Conservation (phyloP, 2,888 invertebrate species). For the Apeira syringaria region DNA sequence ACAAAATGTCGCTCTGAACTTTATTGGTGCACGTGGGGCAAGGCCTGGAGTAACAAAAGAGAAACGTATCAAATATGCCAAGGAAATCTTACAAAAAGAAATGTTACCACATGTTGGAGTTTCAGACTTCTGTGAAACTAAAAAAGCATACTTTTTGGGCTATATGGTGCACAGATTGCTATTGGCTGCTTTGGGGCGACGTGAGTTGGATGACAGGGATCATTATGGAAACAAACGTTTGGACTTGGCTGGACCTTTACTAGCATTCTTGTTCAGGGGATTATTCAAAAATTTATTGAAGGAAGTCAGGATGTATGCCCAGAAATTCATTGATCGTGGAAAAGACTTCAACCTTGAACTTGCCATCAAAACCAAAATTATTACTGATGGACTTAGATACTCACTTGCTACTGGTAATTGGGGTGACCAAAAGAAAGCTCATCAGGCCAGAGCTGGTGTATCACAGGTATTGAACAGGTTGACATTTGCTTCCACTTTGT, state of each 20-base stretch:
- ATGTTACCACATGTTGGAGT: conserved; percentile 99
- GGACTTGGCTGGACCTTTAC: conserved; percentile 97
- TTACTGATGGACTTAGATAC: conserved; percentile 98
- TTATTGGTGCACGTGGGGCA: conserved; percentile 98
- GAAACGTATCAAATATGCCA: conserved; percentile 99
- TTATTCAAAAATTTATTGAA: conserved; percentile 98
- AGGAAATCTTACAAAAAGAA: conserved; percentile 99
- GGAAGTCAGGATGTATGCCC: conserved; percentile 98
- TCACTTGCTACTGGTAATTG: conserved; percentile 99
- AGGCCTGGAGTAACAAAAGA: conserved; percentile 99
- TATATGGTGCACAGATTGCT: conserved; percentile 99
- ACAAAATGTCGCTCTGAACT: conserved; percentile 99
- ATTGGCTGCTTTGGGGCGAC: conserved; percentile 96
- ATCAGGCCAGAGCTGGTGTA: conserved; percentile 98
- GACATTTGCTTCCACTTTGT: conserved; percentile 99
- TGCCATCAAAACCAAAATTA: conserved; percentile 98
- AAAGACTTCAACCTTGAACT: conserved; percentile 99
- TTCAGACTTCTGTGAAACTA: conserved; percentile 99
- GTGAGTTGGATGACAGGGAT: conserved; percentile 99
- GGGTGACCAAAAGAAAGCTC: conserved; percentile 99
- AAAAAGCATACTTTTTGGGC: conserved; percentile 98
- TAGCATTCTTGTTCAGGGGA: conserved; percentile 98
- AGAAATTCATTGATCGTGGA: conserved; percentile 99
- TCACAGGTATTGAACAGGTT: conserved; percentile 98
- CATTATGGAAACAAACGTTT: conserved; percentile 99